phyloP scores from a whole-genome alignment of 2,797 vertebrate genomes.

The Cyclopterus lumpus region DNA sequence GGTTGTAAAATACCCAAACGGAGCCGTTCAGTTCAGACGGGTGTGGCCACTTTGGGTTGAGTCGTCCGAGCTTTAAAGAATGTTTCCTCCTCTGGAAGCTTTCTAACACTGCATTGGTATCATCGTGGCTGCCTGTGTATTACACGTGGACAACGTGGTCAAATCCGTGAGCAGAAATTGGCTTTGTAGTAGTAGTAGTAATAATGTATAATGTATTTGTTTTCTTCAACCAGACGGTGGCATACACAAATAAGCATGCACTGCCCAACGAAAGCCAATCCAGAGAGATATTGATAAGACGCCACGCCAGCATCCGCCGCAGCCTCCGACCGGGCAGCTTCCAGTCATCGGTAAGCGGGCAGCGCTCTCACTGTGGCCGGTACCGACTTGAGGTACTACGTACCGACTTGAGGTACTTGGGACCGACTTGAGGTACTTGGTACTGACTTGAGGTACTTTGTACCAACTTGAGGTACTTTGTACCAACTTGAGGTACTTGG shows the following conservation, averaged over 20 bases:
- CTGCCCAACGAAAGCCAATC: constrained; percentile 89
- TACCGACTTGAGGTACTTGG: background rate
- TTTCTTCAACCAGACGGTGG: constrained; percentile 86
- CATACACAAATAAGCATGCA: constrained; percentile 89
- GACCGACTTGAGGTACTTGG: too few relatives aligned
- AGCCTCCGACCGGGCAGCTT: constrained; percentile 85
- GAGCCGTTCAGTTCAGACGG: constrained; percentile 35
- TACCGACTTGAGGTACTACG: background rate
- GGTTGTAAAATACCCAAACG: constrained; percentile 10
- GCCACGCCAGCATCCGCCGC: constrained; percentile 89
- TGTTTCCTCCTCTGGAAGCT: constrained; percentile 18
- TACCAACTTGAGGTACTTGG: background rate
- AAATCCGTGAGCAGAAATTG: background rate
- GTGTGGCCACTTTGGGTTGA: constrained; percentile 57
- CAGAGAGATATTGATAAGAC: constrained; percentile 94
- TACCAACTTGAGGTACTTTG: background rate
- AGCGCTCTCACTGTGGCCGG: background rate
- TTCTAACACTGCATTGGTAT: background rate
- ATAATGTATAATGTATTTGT: too few relatives aligned
- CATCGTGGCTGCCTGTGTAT: background rate
- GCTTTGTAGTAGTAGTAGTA: background rate
- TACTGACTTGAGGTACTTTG: background rate
- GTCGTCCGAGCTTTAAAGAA: constrained; percentile 53
- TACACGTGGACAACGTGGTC: background rate
- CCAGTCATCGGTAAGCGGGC: constrained; percentile 66